A percentile compares a stretch with the other conserved stretches of the same genome.
Conservation (phyloP, 2,113 vertebrate species). For the Bagarius yarrelli region DNA sequence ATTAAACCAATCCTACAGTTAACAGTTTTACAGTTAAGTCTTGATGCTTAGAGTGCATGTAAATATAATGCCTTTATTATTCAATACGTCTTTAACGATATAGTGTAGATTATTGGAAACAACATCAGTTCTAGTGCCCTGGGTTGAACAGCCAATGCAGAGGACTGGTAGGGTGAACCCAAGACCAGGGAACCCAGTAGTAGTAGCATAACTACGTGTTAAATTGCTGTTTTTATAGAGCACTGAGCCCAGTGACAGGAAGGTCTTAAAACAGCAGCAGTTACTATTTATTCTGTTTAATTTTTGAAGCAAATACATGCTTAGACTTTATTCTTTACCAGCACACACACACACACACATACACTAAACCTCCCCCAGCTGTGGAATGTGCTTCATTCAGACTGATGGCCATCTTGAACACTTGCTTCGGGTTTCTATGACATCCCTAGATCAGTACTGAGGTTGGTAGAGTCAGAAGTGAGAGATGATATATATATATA, state of each 20-base stretch:
- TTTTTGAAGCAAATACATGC: slow-evolving; percentile 70
- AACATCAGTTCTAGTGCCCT: neutral
- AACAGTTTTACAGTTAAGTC: too few species aligned
- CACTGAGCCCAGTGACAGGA: slow-evolving; percentile 72
- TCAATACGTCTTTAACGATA: neutral
- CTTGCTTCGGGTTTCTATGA: slow-evolving; percentile 77
- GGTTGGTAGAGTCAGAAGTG: neutral
- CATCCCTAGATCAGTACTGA: slow-evolving; percentile 51
- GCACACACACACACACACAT: neutral
- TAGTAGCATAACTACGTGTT: slow-evolving; percentile 67
- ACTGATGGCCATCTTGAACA: slow-evolving; percentile 74
- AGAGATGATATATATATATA: slow-evolving; percentile 58
- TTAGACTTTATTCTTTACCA: slow-evolving; percentile 20
- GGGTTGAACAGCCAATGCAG: neutral
- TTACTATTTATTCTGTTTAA: slow-evolving; percentile 75
- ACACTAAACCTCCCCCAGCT: slow-evolving; percentile 64
- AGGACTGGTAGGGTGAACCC: slow-evolving; percentile 41
- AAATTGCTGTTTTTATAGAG: slow-evolving; percentile 73
- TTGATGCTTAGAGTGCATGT: too few species aligned
- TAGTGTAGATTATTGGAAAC: neutral
- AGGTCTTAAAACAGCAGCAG: slow-evolving; percentile 77
- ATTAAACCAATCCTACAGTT: too few species aligned
- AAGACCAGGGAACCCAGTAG: neutral
- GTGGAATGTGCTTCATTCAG: slow-evolving; percentile 76
- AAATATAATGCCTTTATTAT: too few species aligned